A percentile compares a stretch with the other conserved stretches of the same genome.
These are phyloP conservation scores for Cebus imitator DNA, from an alignment of 2,113 vertebrate species.

Conservation along the genomic window DNA sequence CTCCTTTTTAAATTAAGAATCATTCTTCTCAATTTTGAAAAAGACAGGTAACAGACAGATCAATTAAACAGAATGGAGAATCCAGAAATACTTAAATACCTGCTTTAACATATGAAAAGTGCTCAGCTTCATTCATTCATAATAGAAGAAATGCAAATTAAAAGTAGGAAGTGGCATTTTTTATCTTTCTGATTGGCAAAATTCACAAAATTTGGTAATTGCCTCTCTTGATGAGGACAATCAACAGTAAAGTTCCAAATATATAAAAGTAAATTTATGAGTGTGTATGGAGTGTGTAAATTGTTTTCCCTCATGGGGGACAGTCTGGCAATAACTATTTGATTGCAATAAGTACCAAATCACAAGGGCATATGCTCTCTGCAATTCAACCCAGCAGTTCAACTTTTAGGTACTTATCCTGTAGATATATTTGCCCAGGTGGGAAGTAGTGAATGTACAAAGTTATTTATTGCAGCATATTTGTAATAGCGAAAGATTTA, in stretches of 20 bases:
- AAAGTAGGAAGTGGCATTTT: neutral
- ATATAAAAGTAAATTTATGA: neutral
- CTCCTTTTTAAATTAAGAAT: slow-evolving; percentile 37
- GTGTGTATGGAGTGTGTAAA: neutral
- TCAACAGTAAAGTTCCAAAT: neutral
- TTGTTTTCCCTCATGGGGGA: neutral
- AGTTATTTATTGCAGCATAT: neutral
- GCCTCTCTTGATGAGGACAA: neutral
- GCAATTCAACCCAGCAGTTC: neutral
- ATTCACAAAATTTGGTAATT: slow-evolving; percentile 31
- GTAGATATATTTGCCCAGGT: neutral
- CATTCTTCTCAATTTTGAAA: slow-evolving; percentile 26
- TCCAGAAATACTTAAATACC: slow-evolving; percentile 39
- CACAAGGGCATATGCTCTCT: neutral
- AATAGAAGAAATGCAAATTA: slow-evolving; percentile 38
- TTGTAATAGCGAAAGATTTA: slow-evolving; percentile 34
- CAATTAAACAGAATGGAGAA: slow-evolving; percentile 31
- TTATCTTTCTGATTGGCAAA: slow-evolving; percentile 4
- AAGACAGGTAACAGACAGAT: slow-evolving; percentile 19
- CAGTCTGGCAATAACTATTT: neutral
- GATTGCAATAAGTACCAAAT: neutral
- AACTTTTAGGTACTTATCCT: slow-evolving; percentile 3
- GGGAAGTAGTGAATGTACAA: neutral
- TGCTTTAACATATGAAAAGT: neutral
- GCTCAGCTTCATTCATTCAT: slow-evolving; percentile 38